phyloP scores from a whole-genome alignment of 2,888 invertebrate genomes.

The Smittia sp. region DNA sequence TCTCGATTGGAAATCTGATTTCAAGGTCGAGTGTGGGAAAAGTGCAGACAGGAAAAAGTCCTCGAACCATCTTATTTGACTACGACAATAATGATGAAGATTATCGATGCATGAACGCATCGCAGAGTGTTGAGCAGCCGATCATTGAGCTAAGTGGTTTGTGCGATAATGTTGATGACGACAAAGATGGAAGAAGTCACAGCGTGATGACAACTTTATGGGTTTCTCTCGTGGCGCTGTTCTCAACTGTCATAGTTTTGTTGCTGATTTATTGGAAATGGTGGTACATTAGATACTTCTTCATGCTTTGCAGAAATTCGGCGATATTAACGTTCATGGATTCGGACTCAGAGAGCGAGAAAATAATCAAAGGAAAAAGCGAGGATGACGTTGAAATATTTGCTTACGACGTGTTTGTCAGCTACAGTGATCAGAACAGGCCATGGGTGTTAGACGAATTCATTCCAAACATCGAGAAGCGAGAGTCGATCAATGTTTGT shows the following conservation, averaged over 20 bases:
- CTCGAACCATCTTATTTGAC: slow-evolving; percentile 18
- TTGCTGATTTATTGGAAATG: slow-evolving; percentile 55
- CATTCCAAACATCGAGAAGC: slow-evolving; percentile 61
- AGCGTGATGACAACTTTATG: slow-evolving; percentile 15
- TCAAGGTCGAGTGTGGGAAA: background rate
- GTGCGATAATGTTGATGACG: background rate
- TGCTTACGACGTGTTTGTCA: slow-evolving; percentile 67
- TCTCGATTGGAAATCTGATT: background rate
- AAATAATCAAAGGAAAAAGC: slow-evolving; percentile 46
- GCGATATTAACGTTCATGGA: slow-evolving; percentile 58
- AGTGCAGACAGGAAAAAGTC: background rate
- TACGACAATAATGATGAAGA: slow-evolving; percentile 49
- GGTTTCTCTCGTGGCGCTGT: background rate
- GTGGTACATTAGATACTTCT: slow-evolving; percentile 59
- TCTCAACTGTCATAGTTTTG: slow-evolving; percentile 43
- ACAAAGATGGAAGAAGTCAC: background rate
- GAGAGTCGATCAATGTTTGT: slow-evolving; percentile 61
- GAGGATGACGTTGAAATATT: slow-evolving; percentile 46
- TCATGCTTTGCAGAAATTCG: slow-evolving; percentile 59
- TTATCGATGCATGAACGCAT: slow-evolving; percentile 53
- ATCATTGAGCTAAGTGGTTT: slow-evolving; percentile 41
- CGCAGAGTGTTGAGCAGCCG: too few relatives aligned
- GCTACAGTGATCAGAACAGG: slow-evolving; percentile 65
- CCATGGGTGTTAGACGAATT: slow-evolving; percentile 64
- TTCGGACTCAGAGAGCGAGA: slow-evolving; percentile 46